Conservation (phyloP, 2,888 invertebrate species). For the Ephialtes manifestator region DNA sequence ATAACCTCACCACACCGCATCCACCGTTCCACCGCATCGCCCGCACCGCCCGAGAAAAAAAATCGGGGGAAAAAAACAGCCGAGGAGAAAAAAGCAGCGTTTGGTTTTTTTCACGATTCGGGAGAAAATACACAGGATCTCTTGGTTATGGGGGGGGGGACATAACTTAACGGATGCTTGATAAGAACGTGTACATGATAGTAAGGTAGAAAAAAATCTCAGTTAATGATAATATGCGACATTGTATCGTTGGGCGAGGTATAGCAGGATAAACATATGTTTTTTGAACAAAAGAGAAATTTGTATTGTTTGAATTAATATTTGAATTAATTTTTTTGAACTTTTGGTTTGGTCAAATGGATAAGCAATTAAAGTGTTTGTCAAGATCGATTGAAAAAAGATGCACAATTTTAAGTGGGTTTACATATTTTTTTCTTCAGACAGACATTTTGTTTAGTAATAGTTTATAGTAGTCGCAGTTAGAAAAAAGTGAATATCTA, state of each 20-base stretch:
- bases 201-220: background rate
- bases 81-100: conserved; percentile 20
- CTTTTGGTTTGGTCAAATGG: background rate
- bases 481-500: too few species aligned
- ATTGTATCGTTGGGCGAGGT: background rate
- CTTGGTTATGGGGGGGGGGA: background rate
- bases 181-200: background rate
- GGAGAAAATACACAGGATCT: conserved; percentile 32
- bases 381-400: too few species aligned
- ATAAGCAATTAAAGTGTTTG: background rate
- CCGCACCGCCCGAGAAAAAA: conserved; percentile 44
- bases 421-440: too few species aligned
- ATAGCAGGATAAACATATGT: background rate
- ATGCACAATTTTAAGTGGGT: background rate
- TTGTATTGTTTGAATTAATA: background rate
- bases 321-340: background rate
- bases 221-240: background rate
- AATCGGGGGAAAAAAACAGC: conserved; percentile 44
- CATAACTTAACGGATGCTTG: conserved; percentile 6
- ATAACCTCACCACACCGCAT: conserved; percentile 52
- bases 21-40: conserved; percentile 47
- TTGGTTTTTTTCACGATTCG: conserved; percentile 31
- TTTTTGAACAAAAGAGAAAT: background rate
- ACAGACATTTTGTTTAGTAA: too few species aligned
- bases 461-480: too few species aligned